Conservation (phyloP, 2,797 vertebrate genomes). For the Protosalanx chinensis region DNA sequence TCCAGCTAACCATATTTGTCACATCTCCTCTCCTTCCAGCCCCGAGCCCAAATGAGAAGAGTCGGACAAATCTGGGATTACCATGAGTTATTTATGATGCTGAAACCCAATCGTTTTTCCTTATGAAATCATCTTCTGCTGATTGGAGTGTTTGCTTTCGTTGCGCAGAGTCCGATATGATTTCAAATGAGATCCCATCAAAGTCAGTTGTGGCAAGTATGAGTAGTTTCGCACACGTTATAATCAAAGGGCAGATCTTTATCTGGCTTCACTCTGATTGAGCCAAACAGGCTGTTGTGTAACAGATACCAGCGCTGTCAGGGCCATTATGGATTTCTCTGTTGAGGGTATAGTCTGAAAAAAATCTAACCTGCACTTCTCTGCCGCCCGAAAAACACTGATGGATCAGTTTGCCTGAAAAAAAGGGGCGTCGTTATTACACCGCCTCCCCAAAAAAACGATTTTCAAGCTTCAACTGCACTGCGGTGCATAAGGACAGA, state of each 20-base stretch:
- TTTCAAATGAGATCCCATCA: conserved; percentile 71
- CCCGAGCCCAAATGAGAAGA: conserved; percentile 70
- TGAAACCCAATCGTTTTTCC: conserved; percentile 72
- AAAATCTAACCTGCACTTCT: conserved; percentile 7
- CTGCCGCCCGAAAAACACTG: conserved; percentile 23
- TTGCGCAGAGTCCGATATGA: conserved; percentile 67
- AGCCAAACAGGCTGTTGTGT: conserved; percentile 73
- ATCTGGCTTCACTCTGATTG: conserved; percentile 72
- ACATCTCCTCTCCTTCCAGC: conserved; percentile 70
- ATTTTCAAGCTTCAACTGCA: background rate
- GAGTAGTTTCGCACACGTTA: conserved; percentile 73
- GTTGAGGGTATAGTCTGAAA: conserved; percentile 43
- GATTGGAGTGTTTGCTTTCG: conserved; percentile 61
- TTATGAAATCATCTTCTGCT: conserved; percentile 74
- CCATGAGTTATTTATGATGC: conserved; percentile 80
- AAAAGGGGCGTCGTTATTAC: background rate
- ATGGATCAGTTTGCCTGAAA: conserved; percentile 23
- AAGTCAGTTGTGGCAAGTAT: conserved; percentile 67
- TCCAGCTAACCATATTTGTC: conserved; percentile 76
- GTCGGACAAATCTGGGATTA: conserved; percentile 79
- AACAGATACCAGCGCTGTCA: conserved; percentile 73
- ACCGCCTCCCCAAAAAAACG: background rate
- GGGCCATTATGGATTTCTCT: conserved; percentile 70
- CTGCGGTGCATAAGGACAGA: background rate
- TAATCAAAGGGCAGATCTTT: conserved; percentile 77